A percentile compares a stretch with the other conserved stretches of the same genome.
These are phyloP conservation scores for Cettia cetti DNA, from an alignment of 2,113 vertebrate species.

Conservation along the genomic window DNA sequence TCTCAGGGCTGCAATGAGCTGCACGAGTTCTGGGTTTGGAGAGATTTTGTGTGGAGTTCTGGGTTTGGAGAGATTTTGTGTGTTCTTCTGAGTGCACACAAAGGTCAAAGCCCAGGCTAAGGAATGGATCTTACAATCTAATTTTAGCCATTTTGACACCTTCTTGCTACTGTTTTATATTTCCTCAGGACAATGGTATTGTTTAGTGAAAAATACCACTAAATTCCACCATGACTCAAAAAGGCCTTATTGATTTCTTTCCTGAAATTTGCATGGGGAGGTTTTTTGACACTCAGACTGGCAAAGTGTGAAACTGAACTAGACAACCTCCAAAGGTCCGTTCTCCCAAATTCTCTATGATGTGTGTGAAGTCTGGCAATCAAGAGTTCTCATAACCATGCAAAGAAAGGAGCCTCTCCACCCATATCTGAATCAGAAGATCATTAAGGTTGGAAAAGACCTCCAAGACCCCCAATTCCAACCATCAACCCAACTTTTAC, in stretches of 20 bases:
- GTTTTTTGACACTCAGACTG: neutral
- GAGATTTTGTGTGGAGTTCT: neutral
- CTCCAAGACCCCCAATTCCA: neutral
- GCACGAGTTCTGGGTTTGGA: neutral
- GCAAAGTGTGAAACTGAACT: neutral
- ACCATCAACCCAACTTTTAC: neutral
- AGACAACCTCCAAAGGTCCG: neutral
- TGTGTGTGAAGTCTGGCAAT: neutral
- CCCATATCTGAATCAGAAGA: neutral
- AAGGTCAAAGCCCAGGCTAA: neutral
- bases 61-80: neutral
- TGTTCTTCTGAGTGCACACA: neutral
- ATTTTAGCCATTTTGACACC: neutral
- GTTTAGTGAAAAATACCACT: neutral
- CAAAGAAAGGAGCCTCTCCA: accelerated
- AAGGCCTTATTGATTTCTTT: neutral
- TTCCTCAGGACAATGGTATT: neutral
- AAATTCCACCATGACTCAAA: neutral
- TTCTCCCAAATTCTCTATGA: neutral
- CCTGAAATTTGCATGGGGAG: neutral
- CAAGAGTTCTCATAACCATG: neutral
- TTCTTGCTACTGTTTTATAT: neutral
- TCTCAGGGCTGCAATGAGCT: neutral
- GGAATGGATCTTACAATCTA: neutral
- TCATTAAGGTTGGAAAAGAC: neutral